Evolutionary conservation across 2,888 invertebrate species (phyloP).

Genomic region (Tenthredo livida): DNA sequence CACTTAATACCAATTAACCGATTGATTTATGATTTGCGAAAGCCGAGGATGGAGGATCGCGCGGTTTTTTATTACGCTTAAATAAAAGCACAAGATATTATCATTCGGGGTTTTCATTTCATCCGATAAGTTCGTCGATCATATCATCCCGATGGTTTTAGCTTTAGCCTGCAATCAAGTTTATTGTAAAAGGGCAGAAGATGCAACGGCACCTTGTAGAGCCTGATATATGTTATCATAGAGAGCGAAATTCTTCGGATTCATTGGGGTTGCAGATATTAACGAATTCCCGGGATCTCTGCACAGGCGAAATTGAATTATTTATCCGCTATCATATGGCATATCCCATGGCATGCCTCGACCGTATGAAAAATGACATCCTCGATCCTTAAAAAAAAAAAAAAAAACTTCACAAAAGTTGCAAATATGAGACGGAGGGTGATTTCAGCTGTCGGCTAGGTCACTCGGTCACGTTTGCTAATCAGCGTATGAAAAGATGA

Average conservation of each 20-base stretch:
- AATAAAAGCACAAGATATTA: background rate
- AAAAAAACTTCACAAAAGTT: background rate
- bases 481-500: background rate
- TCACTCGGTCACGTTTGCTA: background rate
- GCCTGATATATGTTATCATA: background rate
- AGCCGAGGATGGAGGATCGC: conserved; percentile 54
- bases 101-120: background rate
- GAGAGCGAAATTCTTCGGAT: background rate
- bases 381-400: background rate
- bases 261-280: background rate
- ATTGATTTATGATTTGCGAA: conserved; percentile 64
- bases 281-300: background rate
- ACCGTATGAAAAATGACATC: background rate
- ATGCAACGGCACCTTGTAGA: background rate
- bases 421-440: background rate
- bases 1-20: conserved; percentile 66
- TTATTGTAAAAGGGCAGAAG: background rate
- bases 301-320: conserved; percentile 5
- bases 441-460: background rate
- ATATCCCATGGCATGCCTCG: background rate
- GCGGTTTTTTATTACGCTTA: background rate
- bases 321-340: background rate
- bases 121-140: background rate
- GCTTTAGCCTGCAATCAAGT: background rate
- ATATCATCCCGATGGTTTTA: background rate